Evolutionary conservation across 2,797 vertebrate genomes (phyloP).

Genomic region (Serranus cabrilla): DNA sequence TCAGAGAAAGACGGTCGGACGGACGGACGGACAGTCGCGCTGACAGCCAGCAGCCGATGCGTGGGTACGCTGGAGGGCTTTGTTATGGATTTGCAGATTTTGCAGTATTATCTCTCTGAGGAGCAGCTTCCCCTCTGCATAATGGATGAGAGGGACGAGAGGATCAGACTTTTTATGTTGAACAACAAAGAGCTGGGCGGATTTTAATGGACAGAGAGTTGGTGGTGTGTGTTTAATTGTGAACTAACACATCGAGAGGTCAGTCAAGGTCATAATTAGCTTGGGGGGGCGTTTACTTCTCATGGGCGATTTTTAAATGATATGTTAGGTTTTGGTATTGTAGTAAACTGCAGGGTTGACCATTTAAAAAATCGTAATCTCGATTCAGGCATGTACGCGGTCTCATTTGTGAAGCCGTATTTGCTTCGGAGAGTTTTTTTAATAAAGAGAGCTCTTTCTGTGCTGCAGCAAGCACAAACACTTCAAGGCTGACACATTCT

Average conservation of each 20-base stretch:
- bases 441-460: not conserved
- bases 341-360: not conserved
- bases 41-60: slow-evolving; percentile 60
- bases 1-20: slow-evolving; percentile 15
- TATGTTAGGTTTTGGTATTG: not conserved
- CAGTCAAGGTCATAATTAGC: slow-evolving; percentile 22
- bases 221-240: slow-evolving; percentile 29
- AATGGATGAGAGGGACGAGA: slow-evolving; percentile 71
- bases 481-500: not conserved
- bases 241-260: slow-evolving; percentile 19
- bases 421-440: not conserved
- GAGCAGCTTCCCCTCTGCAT: slow-evolving; percentile 69
- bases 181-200: slow-evolving; percentile 56
- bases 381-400: not conserved
- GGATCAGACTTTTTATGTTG: slow-evolving; percentile 53
- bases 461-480: not conserved
- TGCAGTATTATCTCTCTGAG: slow-evolving; percentile 70
- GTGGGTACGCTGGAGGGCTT: slow-evolving; percentile 56
- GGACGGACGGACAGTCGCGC: slow-evolving; percentile 5
- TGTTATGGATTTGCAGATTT: slow-evolving; percentile 74
- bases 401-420: not conserved
- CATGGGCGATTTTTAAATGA: not conserved
- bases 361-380: not conserved
- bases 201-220: slow-evolving; percentile 44
- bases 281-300: not conserved